Conservation (phyloP, 2,888 invertebrate species). For the Metalampra italica region DNA sequence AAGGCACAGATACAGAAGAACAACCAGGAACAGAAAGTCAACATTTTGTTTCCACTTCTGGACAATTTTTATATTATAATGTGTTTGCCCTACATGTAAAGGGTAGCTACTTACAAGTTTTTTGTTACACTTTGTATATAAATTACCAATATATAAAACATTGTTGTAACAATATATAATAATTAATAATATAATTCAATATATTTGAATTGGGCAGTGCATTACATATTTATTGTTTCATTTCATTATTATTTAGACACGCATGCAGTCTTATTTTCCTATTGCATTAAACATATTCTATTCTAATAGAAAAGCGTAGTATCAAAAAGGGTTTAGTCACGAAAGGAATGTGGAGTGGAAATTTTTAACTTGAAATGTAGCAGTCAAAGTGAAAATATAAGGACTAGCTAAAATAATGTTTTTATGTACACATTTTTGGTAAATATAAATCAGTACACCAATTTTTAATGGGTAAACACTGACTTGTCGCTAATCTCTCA, state of each 20-base stretch:
- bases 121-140: no score
- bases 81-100: no score
- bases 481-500: slow-evolving; percentile 1
- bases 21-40: no score
- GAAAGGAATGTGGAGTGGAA: slow-evolving; percentile 9
- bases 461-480: slow-evolving; percentile 5
- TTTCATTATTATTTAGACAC: background rate
- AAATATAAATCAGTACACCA: slow-evolving; percentile 30
- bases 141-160: no score
- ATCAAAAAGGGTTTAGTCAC: slow-evolving; percentile 3
- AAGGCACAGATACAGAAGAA: no score
- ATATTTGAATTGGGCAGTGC: slow-evolving; percentile 3
- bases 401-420: slow-evolving; percentile 48
- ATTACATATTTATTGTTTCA: background rate
- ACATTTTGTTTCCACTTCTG: no score
- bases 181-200: slow-evolving; percentile 1
- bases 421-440: slow-evolving; percentile 63
- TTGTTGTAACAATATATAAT: background rate
- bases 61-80: no score
- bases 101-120: no score
- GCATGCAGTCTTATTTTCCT: slow-evolving; percentile 13
- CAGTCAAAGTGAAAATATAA: slow-evolving; percentile 22
- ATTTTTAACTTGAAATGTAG: slow-evolving; percentile 8
- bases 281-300: slow-evolving; percentile 1
- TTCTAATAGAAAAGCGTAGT: slow-evolving; percentile 2